These are phyloP conservation scores for Hydractinia symbiolongicarpus DNA, from an alignment of 30 jellyfish, hydroid and myxozoan genomes.

Conservation along the genomic window DNA sequence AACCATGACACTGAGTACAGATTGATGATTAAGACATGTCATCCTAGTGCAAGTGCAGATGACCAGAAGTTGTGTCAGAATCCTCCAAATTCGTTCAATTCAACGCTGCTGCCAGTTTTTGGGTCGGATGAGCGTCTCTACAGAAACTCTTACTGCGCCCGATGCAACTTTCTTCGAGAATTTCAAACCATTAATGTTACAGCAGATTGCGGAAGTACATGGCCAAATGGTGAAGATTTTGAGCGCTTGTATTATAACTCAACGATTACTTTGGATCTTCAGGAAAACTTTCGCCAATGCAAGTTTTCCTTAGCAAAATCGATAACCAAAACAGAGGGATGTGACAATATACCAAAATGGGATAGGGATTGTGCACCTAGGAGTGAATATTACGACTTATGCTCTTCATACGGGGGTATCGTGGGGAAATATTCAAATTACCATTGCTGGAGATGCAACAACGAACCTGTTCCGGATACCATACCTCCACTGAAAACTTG, in stretches of 20 bases:
- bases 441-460: conserved; percentile 10
- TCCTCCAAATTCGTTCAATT: neutral
- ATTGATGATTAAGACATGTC: conserved; percentile 1
- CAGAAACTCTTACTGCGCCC: neutral
- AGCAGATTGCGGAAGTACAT: neutral
- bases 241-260: neutral
- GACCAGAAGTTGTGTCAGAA: neutral
- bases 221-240: no score
- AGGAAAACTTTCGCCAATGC: neutral
- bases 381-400: neutral
- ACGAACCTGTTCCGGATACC: neutral
- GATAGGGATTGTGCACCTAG: neutral
- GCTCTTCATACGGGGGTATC: neutral
- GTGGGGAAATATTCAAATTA: neutral
- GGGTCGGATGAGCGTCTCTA: neutral
- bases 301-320: neutral
- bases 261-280: neutral
- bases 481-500: no score
- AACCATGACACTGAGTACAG: neutral
- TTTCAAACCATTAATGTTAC: neutral
- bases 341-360: neutral
- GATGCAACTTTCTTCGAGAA: neutral
- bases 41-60: neutral
- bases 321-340: neutral
- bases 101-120: neutral